Evolutionary conservation across 2,797 vertebrate genomes (phyloP), one percentile per base, ranked within the genome.

Genomic region (Liparis tanakae): DNA sequence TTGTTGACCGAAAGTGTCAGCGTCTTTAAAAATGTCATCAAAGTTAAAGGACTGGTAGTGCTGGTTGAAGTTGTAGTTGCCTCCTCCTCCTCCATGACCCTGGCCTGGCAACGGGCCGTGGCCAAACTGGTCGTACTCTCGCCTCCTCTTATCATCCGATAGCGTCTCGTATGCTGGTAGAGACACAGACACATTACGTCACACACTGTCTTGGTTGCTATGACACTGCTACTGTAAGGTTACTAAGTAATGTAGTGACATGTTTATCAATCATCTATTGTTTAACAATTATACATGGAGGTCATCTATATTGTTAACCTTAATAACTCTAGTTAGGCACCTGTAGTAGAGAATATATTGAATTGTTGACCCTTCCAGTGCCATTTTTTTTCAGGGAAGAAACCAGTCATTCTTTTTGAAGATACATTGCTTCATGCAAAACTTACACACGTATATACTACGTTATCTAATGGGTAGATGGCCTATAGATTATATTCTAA

Each of bases 21-120:
- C 96, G 94, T 97, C 97, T 94, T 95, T 96, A 89, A 99, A 98
- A 4, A 98, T 91, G 89, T 98, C 96, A 0, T 99, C 96, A 61
- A 99, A 98, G 87, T 97, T 96, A 91, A 97, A 93, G n/a, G 92
- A 92, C 67, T 92, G 90, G 87, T 67, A 97, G 60, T 96, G 94
- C 66, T 96, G 95, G 43, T 94, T 94, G 80, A 96, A 97, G 0
- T 95, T 88, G 64, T 91, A 94, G 76, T 87, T 82, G 7, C 81
- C 87, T n/a, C 78, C 62, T 80, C 82, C 58, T 60, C 20, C 63
- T 80, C 87, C 80, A 43, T 60, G 71, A 10, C 81, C 25, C 72
- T 90, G 87, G 81, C 91, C 91, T 83, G 94, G 78, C 30, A 94
- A 95, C 9, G 94, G 80, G 3, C 86, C 90, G 25, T 87, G 95